These are phyloP conservation scores for Danaus chrysippus DNA, from an alignment of 2,888 invertebrate species.

Conservation along the genomic window DNA sequence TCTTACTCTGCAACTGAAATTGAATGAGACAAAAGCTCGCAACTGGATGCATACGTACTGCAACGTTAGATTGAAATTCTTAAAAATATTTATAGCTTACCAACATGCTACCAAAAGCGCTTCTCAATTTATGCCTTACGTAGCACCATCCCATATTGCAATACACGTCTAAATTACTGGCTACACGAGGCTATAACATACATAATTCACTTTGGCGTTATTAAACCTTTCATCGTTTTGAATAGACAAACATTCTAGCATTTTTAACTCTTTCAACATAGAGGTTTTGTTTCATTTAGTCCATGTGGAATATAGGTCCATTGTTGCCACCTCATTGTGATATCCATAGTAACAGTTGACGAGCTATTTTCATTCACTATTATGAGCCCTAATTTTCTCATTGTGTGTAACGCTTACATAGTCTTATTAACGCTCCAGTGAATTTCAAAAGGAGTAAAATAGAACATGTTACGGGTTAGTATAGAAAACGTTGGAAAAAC, in stretches of 20 bases:
- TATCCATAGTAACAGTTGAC: slow-evolving; percentile 62
- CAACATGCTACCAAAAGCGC: slow-evolving; percentile 31
- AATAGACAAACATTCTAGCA: slow-evolving; percentile 61
- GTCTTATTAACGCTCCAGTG: slow-evolving; percentile 46
- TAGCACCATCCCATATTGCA: slow-evolving; percentile 31
- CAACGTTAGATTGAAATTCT: slow-evolving; percentile 28
- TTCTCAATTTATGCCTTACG: slow-evolving; percentile 32
- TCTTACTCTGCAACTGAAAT: slow-evolving; percentile 12
- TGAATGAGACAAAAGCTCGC: slow-evolving; percentile 14
- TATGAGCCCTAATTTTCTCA: slow-evolving; percentile 67
- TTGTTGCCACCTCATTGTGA: slow-evolving; percentile 70
- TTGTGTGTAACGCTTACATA: slow-evolving; percentile 63
- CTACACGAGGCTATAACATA: slow-evolving; percentile 28
- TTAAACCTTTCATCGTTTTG: slow-evolving; percentile 42
- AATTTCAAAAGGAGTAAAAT: slow-evolving; percentile 31
- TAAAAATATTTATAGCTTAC: slow-evolving; percentile 29
- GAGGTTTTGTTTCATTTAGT: slow-evolving; percentile 69
- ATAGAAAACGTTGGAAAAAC: slow-evolving; percentile 12
- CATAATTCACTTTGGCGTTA: slow-evolving; percentile 35
- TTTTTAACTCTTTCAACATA: slow-evolving; percentile 59
- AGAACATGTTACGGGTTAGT: slow-evolving; percentile 17
- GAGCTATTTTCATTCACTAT: slow-evolving; percentile 74
- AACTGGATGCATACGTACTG: slow-evolving; percentile 9
- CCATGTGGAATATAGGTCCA: slow-evolving; percentile 64
- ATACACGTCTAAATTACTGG: slow-evolving; percentile 32